Conservation (phyloP, 2,888 invertebrate genomes). For the Hemicrepidius hirtus region DNA sequence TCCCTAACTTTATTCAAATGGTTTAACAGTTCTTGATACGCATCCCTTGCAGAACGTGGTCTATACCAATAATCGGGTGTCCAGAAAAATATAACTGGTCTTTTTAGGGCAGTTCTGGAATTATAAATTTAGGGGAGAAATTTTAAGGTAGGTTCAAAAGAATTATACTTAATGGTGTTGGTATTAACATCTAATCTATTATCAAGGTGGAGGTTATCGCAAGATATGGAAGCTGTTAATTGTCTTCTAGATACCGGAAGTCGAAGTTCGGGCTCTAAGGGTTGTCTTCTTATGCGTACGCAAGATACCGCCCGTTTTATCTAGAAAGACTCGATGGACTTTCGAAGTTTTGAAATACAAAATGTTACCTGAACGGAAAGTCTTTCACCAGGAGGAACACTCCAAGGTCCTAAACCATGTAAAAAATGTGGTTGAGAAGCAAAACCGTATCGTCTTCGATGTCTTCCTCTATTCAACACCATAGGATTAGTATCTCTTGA, state of each 20-base stretch:
- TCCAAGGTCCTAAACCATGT: slow-evolving; percentile 73
- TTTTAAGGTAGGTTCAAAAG: neutral
- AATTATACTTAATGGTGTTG: slow-evolving; percentile 59
- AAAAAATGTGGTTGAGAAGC: slow-evolving; percentile 72
- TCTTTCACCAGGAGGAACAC: slow-evolving; percentile 70
- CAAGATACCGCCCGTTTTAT: slow-evolving; percentile 71
- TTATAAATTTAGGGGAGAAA: neutral
- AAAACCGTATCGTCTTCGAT: slow-evolving; percentile 72
- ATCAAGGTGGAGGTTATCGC: slow-evolving; percentile 66
- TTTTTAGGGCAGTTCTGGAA: slow-evolving; percentile 60
- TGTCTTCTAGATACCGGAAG: slow-evolving; percentile 72
- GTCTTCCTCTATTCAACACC: slow-evolving; percentile 56
- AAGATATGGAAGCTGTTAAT: slow-evolving; percentile 71
- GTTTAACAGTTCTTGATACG: slow-evolving; percentile 70
- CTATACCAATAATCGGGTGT: slow-evolving; percentile 76
- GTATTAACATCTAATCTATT: slow-evolving; percentile 54
- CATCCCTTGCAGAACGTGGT: slow-evolving; percentile 71
- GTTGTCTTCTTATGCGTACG: slow-evolving; percentile 69
- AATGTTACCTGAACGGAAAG: slow-evolving; percentile 69
- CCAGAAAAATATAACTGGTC: slow-evolving; percentile 73
- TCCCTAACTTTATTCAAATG: slow-evolving; percentile 66
- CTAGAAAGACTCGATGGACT: too few species aligned
- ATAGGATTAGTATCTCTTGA: slow-evolving; percentile 55
- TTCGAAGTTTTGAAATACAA: too few species aligned
- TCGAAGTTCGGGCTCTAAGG: slow-evolving; percentile 69